These are phyloP conservation scores for Brachystomella parvula DNA, from an alignment of 1,140 invertebrate species.

Conservation along the genomic window DNA sequence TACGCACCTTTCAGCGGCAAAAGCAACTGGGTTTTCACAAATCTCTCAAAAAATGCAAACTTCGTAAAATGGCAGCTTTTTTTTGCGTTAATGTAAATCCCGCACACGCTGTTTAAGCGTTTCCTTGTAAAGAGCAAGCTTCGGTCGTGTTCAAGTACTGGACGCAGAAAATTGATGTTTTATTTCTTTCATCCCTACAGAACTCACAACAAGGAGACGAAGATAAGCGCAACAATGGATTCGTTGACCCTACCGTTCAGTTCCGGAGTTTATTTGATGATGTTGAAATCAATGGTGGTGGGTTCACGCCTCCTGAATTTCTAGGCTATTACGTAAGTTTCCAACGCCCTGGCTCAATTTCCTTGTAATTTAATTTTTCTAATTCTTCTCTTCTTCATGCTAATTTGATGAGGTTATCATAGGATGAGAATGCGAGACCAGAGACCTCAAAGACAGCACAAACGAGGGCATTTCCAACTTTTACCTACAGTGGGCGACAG, in stretches of 20 bases:
- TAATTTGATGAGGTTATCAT: neutral
- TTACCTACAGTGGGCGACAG: constrained; percentile 32
- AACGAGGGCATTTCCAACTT: constrained; percentile 32
- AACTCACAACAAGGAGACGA: constrained; percentile 9
- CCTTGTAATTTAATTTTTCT: neutral
- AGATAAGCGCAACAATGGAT: constrained; percentile 26
- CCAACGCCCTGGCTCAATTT: neutral
- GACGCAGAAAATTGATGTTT: neutral
- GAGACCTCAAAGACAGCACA: constrained; percentile 34
- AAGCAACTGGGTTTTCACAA: too few relatives aligned
- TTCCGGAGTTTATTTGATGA: constrained; percentile 36
- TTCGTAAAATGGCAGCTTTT: too few relatives aligned
- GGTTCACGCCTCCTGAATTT: constrained; percentile 35
- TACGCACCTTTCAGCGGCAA: too few relatives aligned
- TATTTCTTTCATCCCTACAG: too few relatives aligned
- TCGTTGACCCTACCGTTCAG: constrained; percentile 36
- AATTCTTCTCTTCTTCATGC: neutral
- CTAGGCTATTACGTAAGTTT: constrained; percentile 27
- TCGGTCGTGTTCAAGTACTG: neutral
- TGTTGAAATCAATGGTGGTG: constrained; percentile 18
- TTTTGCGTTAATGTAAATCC: too few relatives aligned
- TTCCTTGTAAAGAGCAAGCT: too few relatives aligned
- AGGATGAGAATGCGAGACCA: constrained; percentile 25
- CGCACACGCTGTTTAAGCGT: too few relatives aligned
- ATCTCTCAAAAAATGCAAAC: too few relatives aligned